A percentile compares a stretch with the other conserved stretches of the same genome.
Conservation (phyloP, 2,888 invertebrate genomes). For the Drosophila nr. perissopoda region DNA sequence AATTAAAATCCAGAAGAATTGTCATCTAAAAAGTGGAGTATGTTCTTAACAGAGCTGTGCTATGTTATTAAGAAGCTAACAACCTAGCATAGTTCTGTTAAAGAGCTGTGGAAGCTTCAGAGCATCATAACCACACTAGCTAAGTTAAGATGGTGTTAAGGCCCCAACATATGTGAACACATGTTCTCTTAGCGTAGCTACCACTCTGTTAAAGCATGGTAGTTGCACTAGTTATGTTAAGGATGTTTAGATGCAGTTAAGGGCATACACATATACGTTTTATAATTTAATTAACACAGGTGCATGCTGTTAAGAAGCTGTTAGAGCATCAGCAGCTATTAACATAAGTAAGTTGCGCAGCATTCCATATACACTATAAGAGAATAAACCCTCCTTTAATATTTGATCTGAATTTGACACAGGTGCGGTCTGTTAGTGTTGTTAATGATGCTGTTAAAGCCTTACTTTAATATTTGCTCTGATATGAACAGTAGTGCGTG, state of each 20-base stretch:
- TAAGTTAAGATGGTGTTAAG: no score
- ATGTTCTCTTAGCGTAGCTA: no score
- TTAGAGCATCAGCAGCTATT: neutral
- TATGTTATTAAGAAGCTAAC: neutral
- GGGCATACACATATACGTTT: no score
- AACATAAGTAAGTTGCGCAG: neutral
- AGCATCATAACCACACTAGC: neutral
- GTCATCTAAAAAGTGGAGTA: neutral
- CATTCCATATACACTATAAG: neutral
- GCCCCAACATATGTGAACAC: no score
- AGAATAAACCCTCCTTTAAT: neutral
- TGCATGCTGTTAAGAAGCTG: neutral
- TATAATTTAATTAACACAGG: neutral
- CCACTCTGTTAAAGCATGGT: no score
- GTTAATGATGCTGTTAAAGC: no score
- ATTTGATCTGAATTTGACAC: neutral
- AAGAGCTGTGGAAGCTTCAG: neutral
- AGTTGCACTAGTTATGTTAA: no score
- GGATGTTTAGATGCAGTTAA: no score
- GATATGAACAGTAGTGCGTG: neutral
- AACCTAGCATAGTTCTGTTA: neutral
- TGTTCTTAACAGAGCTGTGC: neutral
- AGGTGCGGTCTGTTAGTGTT: neutral
- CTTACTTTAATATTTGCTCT: neutral
- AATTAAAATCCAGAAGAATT: neutral